Evolutionary conservation across 2,113 vertebrate species (phyloP).

Genomic region (Prunella himalayana): DNA sequence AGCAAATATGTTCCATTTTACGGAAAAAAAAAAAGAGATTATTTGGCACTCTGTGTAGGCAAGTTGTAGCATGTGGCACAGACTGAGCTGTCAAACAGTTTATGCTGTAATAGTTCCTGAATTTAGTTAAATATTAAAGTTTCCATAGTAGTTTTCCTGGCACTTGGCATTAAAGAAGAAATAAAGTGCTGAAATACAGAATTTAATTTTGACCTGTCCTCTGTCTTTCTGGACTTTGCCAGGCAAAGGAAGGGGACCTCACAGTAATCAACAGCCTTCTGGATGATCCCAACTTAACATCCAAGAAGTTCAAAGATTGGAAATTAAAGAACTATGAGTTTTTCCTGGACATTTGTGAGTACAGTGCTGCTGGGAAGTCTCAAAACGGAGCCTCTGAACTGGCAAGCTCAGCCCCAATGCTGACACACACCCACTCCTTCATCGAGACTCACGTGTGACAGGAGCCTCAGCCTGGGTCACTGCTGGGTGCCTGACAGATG

Average conservation of each 20-base stretch:
- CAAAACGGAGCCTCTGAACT: conserved; percentile 82
- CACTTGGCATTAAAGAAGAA: neutral
- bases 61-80: neutral
- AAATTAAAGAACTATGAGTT: conserved; percentile 89
- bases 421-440: conserved; percentile 90
- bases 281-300: conserved; percentile 83
- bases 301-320: conserved; percentile 88
- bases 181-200: neutral
- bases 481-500: conserved; percentile 31
- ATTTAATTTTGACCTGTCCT: neutral
- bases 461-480: neutral
- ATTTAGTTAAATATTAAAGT: neutral
- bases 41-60: neutral
- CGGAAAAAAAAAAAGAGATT: neutral
- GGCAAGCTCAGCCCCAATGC: conserved; percentile 76
- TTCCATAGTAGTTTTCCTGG: neutral
- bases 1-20: neutral
- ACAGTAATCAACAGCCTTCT: conserved; percentile 81
- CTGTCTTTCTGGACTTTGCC: conserved; percentile 31
- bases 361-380: conserved; percentile 72
- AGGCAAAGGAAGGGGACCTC: conserved; percentile 89
- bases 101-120: neutral
- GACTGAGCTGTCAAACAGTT: neutral
- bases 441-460: conserved; percentile 86
- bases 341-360: conserved; percentile 88